Percentiles rank a stretch among this genome's conserved stretches.
These are phyloP conservation scores for Gadopsis marmoratus DNA, from an alignment of 2,797 vertebrate genomes.

Conservation along the genomic window DNA sequence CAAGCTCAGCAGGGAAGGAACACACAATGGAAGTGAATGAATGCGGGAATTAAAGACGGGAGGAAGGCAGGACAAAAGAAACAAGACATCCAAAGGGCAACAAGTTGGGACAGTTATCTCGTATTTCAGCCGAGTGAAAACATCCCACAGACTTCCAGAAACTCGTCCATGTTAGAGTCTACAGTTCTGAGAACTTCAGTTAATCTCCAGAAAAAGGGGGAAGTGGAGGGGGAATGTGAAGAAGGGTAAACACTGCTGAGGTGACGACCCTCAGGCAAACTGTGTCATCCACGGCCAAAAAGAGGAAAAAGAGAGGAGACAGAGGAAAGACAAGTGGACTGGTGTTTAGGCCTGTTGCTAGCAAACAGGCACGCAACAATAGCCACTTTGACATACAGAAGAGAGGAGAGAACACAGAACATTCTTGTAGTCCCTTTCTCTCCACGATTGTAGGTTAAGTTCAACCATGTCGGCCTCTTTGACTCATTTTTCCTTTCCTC, in stretches of 20 bases:
- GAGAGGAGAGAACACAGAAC: slow-evolving; percentile 24
- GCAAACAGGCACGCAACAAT: slow-evolving; percentile 73
- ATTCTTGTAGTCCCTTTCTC: slow-evolving; percentile 36
- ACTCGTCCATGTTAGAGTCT: background rate
- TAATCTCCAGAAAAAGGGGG: slow-evolving; percentile 11
- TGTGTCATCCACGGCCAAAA: slow-evolving; percentile 43
- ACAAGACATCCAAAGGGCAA: slow-evolving; percentile 18
- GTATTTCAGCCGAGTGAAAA: slow-evolving; percentile 20
- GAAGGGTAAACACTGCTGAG: slow-evolving; percentile 50
- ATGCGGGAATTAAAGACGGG: slow-evolving; percentile 1
- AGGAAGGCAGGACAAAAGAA: background rate
- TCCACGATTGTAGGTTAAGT: slow-evolving; percentile 7
- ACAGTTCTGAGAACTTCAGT: slow-evolving; percentile 17
- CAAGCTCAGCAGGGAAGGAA: background rate
- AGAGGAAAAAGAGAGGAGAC: slow-evolving; percentile 13
- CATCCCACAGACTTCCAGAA: slow-evolving; percentile 33
- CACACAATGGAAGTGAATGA: slow-evolving; percentile 13
- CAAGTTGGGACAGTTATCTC: slow-evolving; percentile 16
- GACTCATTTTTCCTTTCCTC: slow-evolving; percentile 17
- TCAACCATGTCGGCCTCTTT: slow-evolving; percentile 18
- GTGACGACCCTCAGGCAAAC: slow-evolving; percentile 45
- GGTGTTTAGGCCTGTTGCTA: slow-evolving; percentile 76
- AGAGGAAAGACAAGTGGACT: slow-evolving; percentile 50
- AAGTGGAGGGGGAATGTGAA: slow-evolving; percentile 43
- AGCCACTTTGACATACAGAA: slow-evolving; percentile 60